Base-by-base conservation (phyloP, 2,888 invertebrate genomes). In the Hirtodrosophila trivittata region DNA sequence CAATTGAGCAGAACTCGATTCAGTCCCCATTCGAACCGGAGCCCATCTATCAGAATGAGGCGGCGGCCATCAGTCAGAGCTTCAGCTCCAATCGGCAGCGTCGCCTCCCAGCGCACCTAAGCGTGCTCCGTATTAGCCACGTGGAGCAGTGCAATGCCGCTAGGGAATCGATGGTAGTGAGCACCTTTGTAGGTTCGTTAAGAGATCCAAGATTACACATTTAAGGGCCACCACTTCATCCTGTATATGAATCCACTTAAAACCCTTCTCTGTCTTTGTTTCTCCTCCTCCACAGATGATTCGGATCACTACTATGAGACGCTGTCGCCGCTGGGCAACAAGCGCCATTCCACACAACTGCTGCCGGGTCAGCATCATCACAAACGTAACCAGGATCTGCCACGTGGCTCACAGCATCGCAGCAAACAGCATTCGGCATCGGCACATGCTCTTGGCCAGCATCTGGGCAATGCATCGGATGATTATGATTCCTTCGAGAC, bases 401-500 rank as follows among this genome's bases (percentile, higher is more conserved):
- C 72, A n/a, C 60, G 66, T 14, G 69, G 59, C 3, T 75, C 88
- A 1, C 84, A 88, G 8, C 77, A 81, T 1, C 63, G 77, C 13
- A 62, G 66, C 42, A 88, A 88, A 35, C 71, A 78, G 26, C 85
- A 87, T 14, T 88, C 87, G 1, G 75, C 76, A 0, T 88, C 88
- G 13, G 87, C 87, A 4, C 88, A 82, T 57, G 82, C 69, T 32
- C 35, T 87, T 73, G 68, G 84, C 42, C 91, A 59, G 50, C 58
- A 74, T 91, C 91, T 71, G 54, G 47, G 39, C 35, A 60, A 75
- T 18, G 18, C 18, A 21, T 88, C 89, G 4, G 94, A 94, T 74
- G 94, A 94, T 88, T 94, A 93, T 77, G 95, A 95, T 89, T 95
- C 95, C 41, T 95, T 95, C 84, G 95, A 95, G 76, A 92, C 92